Evolutionary conservation across 1,140 invertebrate genomes (phyloP), one percentile per base, ranked within the genome.

Genomic region (Trissolcus basalis): DNA sequence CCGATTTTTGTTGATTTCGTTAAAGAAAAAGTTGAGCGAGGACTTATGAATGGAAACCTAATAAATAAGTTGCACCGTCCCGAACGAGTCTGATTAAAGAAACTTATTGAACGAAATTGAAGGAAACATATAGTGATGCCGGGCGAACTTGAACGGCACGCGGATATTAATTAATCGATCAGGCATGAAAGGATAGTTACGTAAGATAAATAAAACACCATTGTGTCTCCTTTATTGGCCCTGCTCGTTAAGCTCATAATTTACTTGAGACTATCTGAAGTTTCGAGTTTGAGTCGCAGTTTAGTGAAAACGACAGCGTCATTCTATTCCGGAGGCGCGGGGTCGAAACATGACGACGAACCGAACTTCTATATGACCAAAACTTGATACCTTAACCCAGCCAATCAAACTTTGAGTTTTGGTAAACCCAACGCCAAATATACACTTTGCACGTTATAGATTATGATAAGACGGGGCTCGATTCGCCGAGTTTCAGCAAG

Each of bases 321-420:
- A 67, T 73, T 78, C 76, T 74, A 71, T 78, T 73, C 65, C 64
- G 55, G 63, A 77, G 68, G 44, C 71, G 74, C 63, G 51, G 56
- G 58, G 48, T 44, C 55, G 76, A 65, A 78, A 73, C 69, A 72
- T 67, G 67, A 77, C 69, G 69, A 77, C 71, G 61, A 81, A 76
- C 79, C 74, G 54, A 84, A 85, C 79, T 86, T 85, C 79, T 78
- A 59, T 68, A 73, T 69, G 75, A 72, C 80, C 80, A 85, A 85
- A 85, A 85, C 82, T 86, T 86, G 83, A 86, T 86, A 86, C 81
- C 81, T 82, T 81, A 83, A 82, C 80, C 80, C 80, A 82, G 81
- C 84, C 83, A 87, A 88, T 88, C 85, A 88, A 88, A 88, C 82
- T 87, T 87, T 82, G 78, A 85, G 81, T 82, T 85, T 77, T 75